phyloP scores from a whole-genome alignment of 2,888 invertebrate genomes.

The Dryocosmus kuriphilus region DNA sequence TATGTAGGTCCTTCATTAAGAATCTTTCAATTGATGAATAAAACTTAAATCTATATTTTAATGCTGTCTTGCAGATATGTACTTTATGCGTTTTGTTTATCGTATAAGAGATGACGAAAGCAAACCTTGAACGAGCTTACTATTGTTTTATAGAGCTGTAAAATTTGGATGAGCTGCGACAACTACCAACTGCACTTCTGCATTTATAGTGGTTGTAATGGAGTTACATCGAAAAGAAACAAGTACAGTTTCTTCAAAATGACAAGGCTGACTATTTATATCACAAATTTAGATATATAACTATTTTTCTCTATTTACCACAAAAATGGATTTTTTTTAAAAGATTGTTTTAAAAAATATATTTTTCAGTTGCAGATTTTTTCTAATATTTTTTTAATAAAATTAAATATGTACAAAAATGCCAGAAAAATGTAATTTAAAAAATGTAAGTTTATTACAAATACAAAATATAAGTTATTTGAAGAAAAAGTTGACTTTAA shows the following conservation, averaged over 20 bases:
- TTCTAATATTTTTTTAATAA: no score
- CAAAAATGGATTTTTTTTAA: background rate
- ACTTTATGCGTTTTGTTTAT: background rate
- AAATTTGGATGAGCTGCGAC: slow-evolving; percentile 8
- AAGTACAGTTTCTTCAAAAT: background rate
- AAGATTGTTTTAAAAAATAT: background rate
- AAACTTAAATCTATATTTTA: background rate
- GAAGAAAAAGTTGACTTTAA: background rate
- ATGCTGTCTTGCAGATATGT: background rate
- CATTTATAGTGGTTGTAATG: slow-evolving; percentile 22
- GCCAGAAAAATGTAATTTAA: no score
- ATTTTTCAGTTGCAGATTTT: background rate
- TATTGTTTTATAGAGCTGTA: background rate
- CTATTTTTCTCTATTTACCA: background rate
- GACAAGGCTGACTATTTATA: no score
- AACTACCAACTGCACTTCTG: background rate
- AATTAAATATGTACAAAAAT: no score
- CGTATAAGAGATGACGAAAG: background rate
- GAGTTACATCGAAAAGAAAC: background rate
- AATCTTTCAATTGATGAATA: no score
- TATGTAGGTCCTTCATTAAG: no score
- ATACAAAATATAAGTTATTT: no score
- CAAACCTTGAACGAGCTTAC: slow-evolving; percentile 1
- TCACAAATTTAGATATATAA: no score
- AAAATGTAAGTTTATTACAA: no score